Percentiles rank a stretch among this genome's conserved stretches.
Evolutionary conservation across 2,888 invertebrate species (phyloP).

Genomic region (Monopis laevigella): DNA sequence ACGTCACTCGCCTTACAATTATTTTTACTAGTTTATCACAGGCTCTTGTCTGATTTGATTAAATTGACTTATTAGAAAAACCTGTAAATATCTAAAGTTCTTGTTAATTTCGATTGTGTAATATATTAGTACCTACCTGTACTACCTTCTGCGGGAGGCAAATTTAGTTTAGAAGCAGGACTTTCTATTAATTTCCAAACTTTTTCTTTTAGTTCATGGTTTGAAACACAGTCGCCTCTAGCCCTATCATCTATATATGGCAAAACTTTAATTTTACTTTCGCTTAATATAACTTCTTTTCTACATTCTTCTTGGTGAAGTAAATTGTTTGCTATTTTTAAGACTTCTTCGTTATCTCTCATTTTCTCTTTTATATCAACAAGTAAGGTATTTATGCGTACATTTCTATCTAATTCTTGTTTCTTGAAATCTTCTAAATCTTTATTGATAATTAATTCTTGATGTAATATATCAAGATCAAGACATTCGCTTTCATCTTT

Average conservation of each 20-base stretch:
- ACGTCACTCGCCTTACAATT: neutral
- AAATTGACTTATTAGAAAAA: too few species aligned
- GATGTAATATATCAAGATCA: slow-evolving; percentile 31
- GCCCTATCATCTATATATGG: slow-evolving; percentile 29
- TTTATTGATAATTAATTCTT: slow-evolving; percentile 24
- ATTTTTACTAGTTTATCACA: too few species aligned
- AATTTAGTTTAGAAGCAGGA: slow-evolving; percentile 14
- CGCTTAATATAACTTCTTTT: neutral
- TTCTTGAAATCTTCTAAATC: slow-evolving; percentile 29
- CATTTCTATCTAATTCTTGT: slow-evolving; percentile 35
- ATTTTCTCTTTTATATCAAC: slow-evolving; percentile 50
- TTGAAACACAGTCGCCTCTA: slow-evolving; percentile 34
- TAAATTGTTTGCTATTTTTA: slow-evolving; percentile 40
- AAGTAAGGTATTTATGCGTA: slow-evolving; percentile 43
- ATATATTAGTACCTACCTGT: slow-evolving; percentile 16
- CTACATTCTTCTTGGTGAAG: neutral
- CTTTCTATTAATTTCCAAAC: slow-evolving; percentile 14
- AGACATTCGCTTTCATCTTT: slow-evolving; percentile 38
- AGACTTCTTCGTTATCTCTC: slow-evolving; percentile 54
- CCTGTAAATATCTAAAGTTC: neutral
- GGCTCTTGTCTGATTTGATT: too few species aligned
- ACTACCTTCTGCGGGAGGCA: slow-evolving; percentile 18
- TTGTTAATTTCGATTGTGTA: neutral
- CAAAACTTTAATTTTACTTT: slow-evolving; percentile 23
- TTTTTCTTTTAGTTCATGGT: slow-evolving; percentile 17